phyloP scores from a whole-genome alignment of 2,888 invertebrate species.

The Sinhomidia bicolor region DNA sequence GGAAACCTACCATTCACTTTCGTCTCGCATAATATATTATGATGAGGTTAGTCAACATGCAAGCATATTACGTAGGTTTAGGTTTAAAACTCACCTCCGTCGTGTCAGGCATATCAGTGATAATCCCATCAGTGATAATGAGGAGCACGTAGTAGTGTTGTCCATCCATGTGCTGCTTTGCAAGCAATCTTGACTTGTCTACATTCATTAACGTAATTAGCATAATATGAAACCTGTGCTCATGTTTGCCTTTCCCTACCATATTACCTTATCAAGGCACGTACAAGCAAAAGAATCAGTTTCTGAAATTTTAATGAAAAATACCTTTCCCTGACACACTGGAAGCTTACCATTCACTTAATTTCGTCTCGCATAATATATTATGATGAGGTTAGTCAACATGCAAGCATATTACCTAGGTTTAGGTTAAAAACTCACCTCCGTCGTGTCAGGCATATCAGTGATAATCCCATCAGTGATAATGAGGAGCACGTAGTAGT shows the following conservation, averaged over 20 bases:
- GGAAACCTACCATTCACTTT: no score
- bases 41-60: no score
- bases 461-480: conserved; percentile 84
- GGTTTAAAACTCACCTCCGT: conserved; percentile 82
- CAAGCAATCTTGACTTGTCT: conserved; percentile 77
- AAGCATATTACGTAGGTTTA: no score
- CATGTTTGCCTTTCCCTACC: not conserved
- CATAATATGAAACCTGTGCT: not conserved
- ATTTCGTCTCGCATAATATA: no score
- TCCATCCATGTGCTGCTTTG: conserved; percentile 82
- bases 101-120: conserved; percentile 84
- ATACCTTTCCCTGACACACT: not conserved
- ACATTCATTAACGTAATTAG: not conserved
- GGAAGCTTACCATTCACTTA: no score
- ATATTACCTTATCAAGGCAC: not conserved
- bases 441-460: conserved; percentile 84
- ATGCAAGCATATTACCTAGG: no score
- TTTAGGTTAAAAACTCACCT: no score
- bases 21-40: no score
- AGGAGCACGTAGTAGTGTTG: conserved; percentile 83
- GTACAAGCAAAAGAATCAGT: not conserved
- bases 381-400: no score
- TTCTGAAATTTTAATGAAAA: not conserved
- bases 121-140: conserved; percentile 84
- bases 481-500: conserved; percentile 84